Base-by-base conservation (phyloP, 1,140 invertebrate species). In the Uloborus diversus region DNA sequence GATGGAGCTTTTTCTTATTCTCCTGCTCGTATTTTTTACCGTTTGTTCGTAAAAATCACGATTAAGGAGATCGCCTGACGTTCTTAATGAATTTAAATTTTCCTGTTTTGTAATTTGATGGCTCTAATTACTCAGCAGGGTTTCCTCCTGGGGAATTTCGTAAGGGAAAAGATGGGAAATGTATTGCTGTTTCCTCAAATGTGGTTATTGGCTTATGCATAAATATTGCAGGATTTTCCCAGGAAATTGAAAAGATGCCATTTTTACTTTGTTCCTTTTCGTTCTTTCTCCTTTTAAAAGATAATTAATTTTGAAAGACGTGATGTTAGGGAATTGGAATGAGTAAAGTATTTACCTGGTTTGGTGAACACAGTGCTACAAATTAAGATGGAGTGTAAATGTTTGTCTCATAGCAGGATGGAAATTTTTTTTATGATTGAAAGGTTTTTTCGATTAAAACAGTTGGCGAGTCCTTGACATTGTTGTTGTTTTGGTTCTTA, bases 71-170 rank as follows among this genome's bases (percentile, higher is more conserved):
- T 64, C 32, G 1, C 32, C 25, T 28, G 28, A 9, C 5, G 33
- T 30, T 33, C 59, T 78, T 78, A 78, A 78, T 78, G 73, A 78
- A 66, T 78, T 78, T 78, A 78, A 78, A 78, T 42, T 65, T 49
- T n/a, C 49, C 28, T 30, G 32, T 13, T 75, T 75, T 75, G 71
- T 56, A 49, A 66, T 65, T 78, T 78, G 73, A 78, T 78, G 71
- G 57, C 61, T 65, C 73, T 53, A 78, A 78, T 78, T 33, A 65
- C n/a, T n/a, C 66, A 5, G 5, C 14, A 32, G 59, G n/a, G n/a
- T n/a, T n/a, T n/a, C n/a, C 30, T 62, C n/a, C 27, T 62, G 59
- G 56, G 35, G 53, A 27, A 62, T 23, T 33, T 11, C 7, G n/a
- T 23, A 9, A 23, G 51, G 4, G 51, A 53, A 53, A 20, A 4